Percentiles rank a stretch among this genome's conserved stretches.
Evolutionary conservation across 2,888 invertebrate species (phyloP).

Genomic region (Entomobrya multifasciata): DNA sequence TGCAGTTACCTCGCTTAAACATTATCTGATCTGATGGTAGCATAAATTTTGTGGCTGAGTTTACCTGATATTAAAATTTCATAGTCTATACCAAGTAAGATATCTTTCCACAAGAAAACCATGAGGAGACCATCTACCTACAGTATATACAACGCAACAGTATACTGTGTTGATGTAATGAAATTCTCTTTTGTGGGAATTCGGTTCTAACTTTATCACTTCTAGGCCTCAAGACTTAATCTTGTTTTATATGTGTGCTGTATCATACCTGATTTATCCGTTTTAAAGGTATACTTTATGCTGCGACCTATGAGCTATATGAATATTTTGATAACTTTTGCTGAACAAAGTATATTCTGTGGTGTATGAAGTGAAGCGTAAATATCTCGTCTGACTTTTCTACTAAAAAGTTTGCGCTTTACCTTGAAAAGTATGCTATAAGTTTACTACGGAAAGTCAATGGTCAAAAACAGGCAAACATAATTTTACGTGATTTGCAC

Average conservation of each 20-base stretch:
- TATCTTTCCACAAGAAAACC: no score
- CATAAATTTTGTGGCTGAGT: not conserved
- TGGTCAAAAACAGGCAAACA: not conserved
- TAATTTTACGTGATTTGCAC: no score
- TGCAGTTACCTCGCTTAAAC: not conserved
- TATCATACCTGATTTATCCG: not conserved
- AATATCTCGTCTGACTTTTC: not conserved
- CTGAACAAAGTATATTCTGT: not conserved
- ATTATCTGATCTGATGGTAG: constrained; percentile 12
- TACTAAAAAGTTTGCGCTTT: constrained; percentile 1
- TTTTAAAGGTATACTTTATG: not conserved
- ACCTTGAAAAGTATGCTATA: constrained; percentile 26
- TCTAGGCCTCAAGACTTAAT: constrained; percentile 39
- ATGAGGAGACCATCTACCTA: no score
- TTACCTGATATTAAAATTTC: constrained; percentile 30
- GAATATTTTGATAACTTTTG: constrained; percentile 10
- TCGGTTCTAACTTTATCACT: not conserved
- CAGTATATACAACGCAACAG: no score
- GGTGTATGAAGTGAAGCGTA: constrained; percentile 11
- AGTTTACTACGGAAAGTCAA: not conserved
- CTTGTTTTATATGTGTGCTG: not conserved
- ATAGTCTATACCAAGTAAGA: not conserved
- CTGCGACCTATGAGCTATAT: not conserved
- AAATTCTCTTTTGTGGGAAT: not conserved
- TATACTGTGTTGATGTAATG: constrained; percentile 6